phyloP scores from a whole-genome alignment of 1,140 invertebrate species.

The Bombyx mandarina region DNA sequence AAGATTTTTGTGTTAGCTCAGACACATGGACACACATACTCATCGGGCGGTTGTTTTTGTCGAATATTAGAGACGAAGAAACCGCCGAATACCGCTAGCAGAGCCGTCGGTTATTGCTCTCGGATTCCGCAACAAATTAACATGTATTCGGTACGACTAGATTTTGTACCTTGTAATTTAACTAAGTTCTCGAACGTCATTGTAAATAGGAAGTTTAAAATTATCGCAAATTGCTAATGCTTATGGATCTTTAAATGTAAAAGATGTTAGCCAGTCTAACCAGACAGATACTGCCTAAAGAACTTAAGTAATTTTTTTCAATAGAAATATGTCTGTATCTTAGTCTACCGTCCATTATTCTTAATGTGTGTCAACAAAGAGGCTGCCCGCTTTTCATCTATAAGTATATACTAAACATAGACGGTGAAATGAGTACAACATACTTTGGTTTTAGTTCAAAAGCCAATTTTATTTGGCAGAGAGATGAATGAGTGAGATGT shows the following conservation, averaged over 20 bases:
- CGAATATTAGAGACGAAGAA: constrained; percentile 61
- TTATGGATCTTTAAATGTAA: too few species aligned
- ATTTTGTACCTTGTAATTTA: constrained; percentile 63
- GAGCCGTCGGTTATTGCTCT: constrained; percentile 65
- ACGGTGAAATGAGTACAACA: constrained; percentile 21
- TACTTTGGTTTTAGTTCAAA: constrained; percentile 14
- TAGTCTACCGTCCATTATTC: constrained; percentile 6
- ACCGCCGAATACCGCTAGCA: constrained; percentile 66
- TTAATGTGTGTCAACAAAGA: constrained; percentile 22
- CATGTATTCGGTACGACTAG: constrained; percentile 68
- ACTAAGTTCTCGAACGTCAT: constrained; percentile 8
- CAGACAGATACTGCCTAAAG: too few species aligned
- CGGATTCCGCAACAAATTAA: constrained; percentile 70
- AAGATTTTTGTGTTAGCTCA: constrained; percentile 28
- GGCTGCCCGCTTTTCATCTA: constrained; percentile 4
- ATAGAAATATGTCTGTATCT: too few species aligned
- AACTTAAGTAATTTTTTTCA: too few species aligned
- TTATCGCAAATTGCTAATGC: too few species aligned
- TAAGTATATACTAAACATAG: neutral
- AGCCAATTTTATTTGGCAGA: too few species aligned
- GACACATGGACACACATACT: constrained; percentile 30
- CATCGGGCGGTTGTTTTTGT: constrained; percentile 49
- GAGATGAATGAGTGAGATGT: too few species aligned
- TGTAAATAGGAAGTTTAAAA: too few species aligned
- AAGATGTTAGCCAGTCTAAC: too few species aligned